Percentiles rank a stretch among this genome's conserved stretches.
Conservation (phyloP, 2,797 vertebrate genomes). For the Malurus splendens region DNA sequence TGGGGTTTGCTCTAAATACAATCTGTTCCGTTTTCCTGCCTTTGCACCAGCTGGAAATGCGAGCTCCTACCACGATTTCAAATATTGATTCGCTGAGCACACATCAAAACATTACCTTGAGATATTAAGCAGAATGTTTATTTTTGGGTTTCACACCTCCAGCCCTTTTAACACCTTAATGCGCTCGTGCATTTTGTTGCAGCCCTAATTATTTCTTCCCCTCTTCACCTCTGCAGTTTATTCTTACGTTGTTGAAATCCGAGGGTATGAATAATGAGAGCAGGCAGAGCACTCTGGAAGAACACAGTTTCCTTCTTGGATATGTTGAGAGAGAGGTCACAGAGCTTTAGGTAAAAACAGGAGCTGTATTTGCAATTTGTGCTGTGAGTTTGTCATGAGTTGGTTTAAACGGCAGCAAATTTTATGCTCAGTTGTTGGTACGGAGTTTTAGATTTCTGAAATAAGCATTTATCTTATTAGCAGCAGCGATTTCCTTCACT, state of each 20-base stretch:
- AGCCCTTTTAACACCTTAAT: slow-evolving; percentile 46
- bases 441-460: neutral
- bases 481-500: neutral
- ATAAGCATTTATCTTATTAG: accelerated
- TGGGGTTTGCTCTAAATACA: slow-evolving; percentile 32
- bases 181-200: slow-evolving; percentile 22
- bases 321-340: neutral
- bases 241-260: neutral
- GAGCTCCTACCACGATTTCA: slow-evolving; percentile 2
- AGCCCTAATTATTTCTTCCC: slow-evolving; percentile 35
- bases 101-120: slow-evolving; percentile 40
- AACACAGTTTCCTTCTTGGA: neutral
- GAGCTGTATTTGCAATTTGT: neutral
- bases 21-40: neutral
- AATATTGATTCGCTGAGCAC: slow-evolving; percentile 21
- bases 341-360: neutral
- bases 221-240: slow-evolving; percentile 37
- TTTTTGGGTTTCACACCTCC: slow-evolving; percentile 53
- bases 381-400: neutral
- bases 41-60: slow-evolving; percentile 42
- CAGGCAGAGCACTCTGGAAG: neutral
- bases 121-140: slow-evolving; percentile 43
- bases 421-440: neutral
- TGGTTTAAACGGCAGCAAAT: neutral
- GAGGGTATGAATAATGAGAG: neutral